Conservation (phyloP, 2,888 invertebrate genomes). For the Alloscopus bannaensis region DNA sequence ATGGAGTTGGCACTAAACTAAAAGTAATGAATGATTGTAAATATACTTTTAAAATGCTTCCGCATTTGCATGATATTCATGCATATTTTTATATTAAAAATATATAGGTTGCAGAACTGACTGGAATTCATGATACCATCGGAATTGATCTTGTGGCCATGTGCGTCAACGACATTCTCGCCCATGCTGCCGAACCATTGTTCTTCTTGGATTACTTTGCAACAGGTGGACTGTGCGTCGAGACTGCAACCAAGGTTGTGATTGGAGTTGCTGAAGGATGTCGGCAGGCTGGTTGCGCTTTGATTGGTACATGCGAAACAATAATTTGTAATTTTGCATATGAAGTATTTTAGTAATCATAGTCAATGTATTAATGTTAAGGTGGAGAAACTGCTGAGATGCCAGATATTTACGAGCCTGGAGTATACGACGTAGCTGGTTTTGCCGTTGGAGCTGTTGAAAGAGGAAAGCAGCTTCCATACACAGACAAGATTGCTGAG, state of each 20-base stretch:
- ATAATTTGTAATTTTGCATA: no score
- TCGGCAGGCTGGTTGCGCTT: conserved; percentile 87
- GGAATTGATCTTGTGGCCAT: conserved; percentile 98
- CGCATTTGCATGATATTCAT: not conserved
- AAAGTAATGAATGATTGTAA: conserved; percentile 79
- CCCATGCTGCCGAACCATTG: conserved; percentile 95
- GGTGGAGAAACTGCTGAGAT: conserved; percentile 77
- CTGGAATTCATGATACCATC: conserved; percentile 86
- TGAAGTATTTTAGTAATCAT: not conserved
- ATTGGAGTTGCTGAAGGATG: conserved; percentile 94
- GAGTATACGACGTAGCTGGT: conserved; percentile 96
- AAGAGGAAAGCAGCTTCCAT: conserved; percentile 84
- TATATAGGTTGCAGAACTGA: conserved; percentile 86
- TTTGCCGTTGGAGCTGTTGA: conserved; percentile 97
- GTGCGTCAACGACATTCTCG: conserved; percentile 97
- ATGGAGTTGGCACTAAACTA: conserved; percentile 97
- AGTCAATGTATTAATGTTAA: conserved; percentile 9
- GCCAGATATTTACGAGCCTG: conserved; percentile 92
- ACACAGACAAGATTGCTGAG: conserved; percentile 80
- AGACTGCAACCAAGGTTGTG: conserved; percentile 86
- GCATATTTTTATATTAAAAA: no score
- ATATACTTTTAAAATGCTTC: not conserved
- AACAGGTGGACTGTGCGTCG: conserved; percentile 88
- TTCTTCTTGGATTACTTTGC: conserved; percentile 98
- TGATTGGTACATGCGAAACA: conserved; percentile 84